Evolutionary conservation across 2,797 vertebrate genomes (phyloP).

Genomic region (Jordanella pulchra): DNA sequence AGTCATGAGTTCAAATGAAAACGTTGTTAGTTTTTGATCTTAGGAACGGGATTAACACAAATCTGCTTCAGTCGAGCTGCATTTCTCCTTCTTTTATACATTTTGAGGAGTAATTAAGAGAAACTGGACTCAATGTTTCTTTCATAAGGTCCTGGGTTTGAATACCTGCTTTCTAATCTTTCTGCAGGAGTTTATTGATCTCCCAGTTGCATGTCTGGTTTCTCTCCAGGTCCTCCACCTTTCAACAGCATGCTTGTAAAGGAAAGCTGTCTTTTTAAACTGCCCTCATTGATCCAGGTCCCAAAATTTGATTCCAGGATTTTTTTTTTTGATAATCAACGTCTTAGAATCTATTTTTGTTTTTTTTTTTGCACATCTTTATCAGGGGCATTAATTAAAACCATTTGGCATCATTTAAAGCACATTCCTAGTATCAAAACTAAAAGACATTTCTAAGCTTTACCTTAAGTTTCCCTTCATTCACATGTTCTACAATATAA

Average conservation of each 20-base stretch:
- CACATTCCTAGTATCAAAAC: constrained; percentile 28
- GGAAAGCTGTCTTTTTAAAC: background rate
- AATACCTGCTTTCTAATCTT: background rate
- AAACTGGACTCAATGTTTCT: background rate
- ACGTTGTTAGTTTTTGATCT: no score
- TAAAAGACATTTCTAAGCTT: constrained; percentile 15
- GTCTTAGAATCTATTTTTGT: no score
- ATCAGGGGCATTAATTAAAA: background rate
- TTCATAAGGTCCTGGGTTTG: background rate
- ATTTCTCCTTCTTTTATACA: no score
- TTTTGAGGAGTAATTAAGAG: no score
- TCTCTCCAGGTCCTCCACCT: background rate
- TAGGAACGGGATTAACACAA: no score
- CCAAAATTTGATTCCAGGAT: background rate
- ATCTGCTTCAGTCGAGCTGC: no score
- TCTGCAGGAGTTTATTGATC: background rate
- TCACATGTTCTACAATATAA: constrained; percentile 6
- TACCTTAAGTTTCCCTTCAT: background rate
- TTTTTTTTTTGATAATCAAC: no score
- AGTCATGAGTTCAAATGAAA: background rate
- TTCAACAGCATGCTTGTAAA: background rate
- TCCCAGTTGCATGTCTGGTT: background rate
- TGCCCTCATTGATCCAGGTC: background rate
- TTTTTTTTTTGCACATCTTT: background rate
- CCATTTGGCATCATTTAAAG: constrained; percentile 26